phyloP scores from a whole-genome alignment of 2,888 invertebrate genomes.

The Dynastes maya region DNA sequence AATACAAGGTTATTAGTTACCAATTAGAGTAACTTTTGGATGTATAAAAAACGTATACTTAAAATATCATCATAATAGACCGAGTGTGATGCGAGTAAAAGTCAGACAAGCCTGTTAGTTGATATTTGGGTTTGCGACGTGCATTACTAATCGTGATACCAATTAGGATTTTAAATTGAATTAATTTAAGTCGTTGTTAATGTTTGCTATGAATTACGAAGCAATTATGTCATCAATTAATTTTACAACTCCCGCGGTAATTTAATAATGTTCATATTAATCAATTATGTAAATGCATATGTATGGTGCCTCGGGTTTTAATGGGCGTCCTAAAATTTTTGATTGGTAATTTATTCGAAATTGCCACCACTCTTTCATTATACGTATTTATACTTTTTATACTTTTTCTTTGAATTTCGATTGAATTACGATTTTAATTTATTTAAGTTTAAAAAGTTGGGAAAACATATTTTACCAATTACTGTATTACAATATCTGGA shows the following conservation, averaged over 20 bases:
- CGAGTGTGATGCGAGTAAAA: background rate
- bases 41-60: background rate
- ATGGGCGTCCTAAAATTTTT: background rate
- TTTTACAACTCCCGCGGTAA: conserved; percentile 1
- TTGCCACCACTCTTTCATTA: too few species aligned
- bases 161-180: conserved; percentile 30
- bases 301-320: background rate
- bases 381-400: too few species aligned
- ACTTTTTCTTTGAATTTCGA: too few species aligned
- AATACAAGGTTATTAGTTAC: conserved; percentile 22
- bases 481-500: too few species aligned
- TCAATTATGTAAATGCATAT: background rate
- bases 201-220: conserved; percentile 8
- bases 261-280: conserved; percentile 12
- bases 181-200: conserved; percentile 23
- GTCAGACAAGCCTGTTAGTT: background rate
- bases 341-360: too few species aligned
- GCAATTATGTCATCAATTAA: conserved; percentile 31
- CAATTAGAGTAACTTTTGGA: conserved; percentile 21
- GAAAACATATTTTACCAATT: too few species aligned
- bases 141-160: background rate
- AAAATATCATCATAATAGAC: background rate
- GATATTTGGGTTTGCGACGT: background rate
- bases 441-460: background rate
- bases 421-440: too few species aligned